Evolutionary conservation across 92 coral and sea anemone species (phyloP), one percentile per base, ranked within the genome.

Genomic region (Paramuricea clavata): DNA sequence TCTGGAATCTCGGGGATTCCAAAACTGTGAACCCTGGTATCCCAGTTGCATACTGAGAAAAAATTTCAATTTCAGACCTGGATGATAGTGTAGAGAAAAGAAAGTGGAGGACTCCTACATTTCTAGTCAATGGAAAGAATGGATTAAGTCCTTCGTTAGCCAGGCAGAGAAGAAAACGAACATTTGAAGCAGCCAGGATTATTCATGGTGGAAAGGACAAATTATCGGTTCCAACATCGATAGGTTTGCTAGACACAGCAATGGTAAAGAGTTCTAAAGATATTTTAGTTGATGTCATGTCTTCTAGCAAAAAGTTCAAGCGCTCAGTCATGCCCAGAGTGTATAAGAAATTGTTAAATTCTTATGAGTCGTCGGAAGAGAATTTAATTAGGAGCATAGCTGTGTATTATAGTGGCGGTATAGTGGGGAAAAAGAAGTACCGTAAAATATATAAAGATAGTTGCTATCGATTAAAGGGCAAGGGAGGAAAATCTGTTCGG

Each of bases 321-420:
- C 3, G 6, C 11, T 72, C 78, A n/a, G 78, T 72, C 12, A 15
- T 72, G 78, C 78, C 78, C 8, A 41, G 8, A 5, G 32, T 49
- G 15, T 23, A 44, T 22, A 76, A 43, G 27, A 76, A 78, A 34
- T 23, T 31, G 17, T 78, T 78, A 22, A 28, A 6, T 15, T 44
- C 44, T 28, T 78, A 78, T 78, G 83, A 78, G 54, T 30, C 69
- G 3, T 78, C 83, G 12, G 10, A 78, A 28, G 69, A 78, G 17
- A 78, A 78, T 33, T 54, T 78, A 49, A 27, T 30, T n/a, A 25
- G 70, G 39, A 54, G 83, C 31, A 28, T 74, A 7, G 28, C 81
- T 74, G 81, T 74, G 47, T 74, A 74, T 31, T 74, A 74, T 28
- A 74, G 59, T 74, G 61, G 81, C 12, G 81, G 83, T 25, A 39